Evolutionary conservation across 2,113 vertebrate species (phyloP).

Genomic region (Centropus unirufus): DNA sequence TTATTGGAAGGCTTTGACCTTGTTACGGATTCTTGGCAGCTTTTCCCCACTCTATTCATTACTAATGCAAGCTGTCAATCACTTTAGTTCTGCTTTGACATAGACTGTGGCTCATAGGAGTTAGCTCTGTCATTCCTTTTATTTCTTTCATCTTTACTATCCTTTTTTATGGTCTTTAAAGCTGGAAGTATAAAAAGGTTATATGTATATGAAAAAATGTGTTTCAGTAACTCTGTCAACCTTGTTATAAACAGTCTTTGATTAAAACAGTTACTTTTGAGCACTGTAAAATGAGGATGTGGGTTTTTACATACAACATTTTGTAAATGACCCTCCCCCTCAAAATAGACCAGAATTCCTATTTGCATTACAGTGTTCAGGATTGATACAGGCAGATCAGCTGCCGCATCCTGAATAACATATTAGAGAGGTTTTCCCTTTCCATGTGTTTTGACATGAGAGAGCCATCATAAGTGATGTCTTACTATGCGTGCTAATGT

Average conservation of each 20-base stretch:
- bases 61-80: constrained; percentile 65
- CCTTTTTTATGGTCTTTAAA: constrained; percentile 57
- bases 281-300: neutral
- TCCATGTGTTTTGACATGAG: constrained; percentile 43
- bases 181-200: constrained; percentile 54
- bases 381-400: constrained; percentile 32
- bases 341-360: constrained; percentile 41
- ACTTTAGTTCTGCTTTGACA: constrained; percentile 61
- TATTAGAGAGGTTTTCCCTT: constrained; percentile 24
- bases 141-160: constrained; percentile 65
- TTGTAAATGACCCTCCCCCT: constrained; percentile 39
- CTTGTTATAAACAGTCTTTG: constrained; percentile 62
- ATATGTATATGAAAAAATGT: constrained; percentile 38
- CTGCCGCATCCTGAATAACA: constrained; percentile 40
- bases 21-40: constrained; percentile 53
- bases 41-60: constrained; percentile 53
- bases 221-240: constrained; percentile 49
- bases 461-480: constrained; percentile 29
- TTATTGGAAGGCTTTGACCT: constrained; percentile 65
- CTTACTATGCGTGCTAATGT: constrained; percentile 30
- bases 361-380: constrained; percentile 19
- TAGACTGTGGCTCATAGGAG: constrained; percentile 42
- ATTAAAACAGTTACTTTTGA: constrained; percentile 57
- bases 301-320: constrained; percentile 15
- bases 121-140: constrained; percentile 51